phyloP scores from a whole-genome alignment of 1,140 invertebrate genomes.

The Halictus rubicundus region DNA sequence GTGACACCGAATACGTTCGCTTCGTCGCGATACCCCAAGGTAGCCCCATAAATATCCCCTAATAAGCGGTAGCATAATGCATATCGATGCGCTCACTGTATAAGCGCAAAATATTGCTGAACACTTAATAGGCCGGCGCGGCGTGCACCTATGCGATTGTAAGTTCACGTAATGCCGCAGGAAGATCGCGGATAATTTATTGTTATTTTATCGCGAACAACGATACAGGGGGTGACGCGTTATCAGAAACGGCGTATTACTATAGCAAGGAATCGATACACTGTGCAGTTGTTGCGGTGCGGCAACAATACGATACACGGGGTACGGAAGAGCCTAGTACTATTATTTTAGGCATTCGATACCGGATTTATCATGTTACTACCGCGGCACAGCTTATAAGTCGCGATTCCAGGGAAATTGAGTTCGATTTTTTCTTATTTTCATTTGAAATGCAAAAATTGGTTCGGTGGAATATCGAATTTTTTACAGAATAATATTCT shows the following conservation, averaged over 20 bases:
- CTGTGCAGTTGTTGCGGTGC: not conserved
- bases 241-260: constrained; percentile 11
- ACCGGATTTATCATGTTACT: not conserved
- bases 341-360: not conserved
- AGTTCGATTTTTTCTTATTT: too few relatives aligned
- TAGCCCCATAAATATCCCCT: constrained; percentile 56
- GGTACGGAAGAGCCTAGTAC: not conserved
- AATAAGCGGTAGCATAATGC: constrained; percentile 49
- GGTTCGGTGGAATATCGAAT: too few relatives aligned
- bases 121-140: constrained; percentile 30
- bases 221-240: not conserved
- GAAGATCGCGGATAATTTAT: constrained; percentile 20
- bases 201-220: constrained; percentile 1
- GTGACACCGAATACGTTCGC: constrained; percentile 27
- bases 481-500: too few relatives aligned
- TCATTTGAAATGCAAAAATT: too few relatives aligned
- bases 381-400: too few relatives aligned
- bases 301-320: not conserved
- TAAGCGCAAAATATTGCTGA: constrained; percentile 38
- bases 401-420: too few relatives aligned
- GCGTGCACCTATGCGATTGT: not conserved
- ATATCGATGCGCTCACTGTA: constrained; percentile 28
- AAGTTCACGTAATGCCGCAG: constrained; percentile 17
- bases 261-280: constrained; percentile 17
- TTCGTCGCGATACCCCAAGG: constrained; percentile 37